Conservation (phyloP, 2,888 invertebrate species). For the Tribolium freemani region DNA sequence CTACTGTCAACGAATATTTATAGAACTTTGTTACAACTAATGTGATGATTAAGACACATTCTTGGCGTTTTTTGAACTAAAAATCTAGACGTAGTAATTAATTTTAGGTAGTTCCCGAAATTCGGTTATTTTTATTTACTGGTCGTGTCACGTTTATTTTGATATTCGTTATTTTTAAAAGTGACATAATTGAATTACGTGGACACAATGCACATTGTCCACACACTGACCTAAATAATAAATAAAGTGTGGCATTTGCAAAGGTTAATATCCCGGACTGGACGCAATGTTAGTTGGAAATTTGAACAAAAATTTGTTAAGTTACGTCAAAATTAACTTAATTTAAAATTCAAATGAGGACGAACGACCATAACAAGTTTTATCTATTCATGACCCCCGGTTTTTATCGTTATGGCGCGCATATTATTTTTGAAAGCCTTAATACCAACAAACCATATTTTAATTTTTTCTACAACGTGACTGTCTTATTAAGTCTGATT, state of each 20-base stretch:
- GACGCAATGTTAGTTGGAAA: no score
- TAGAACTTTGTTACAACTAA: constrained; percentile 36
- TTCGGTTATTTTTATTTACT: constrained; percentile 28
- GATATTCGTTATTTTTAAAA: not conserved
- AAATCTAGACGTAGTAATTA: constrained; percentile 2
- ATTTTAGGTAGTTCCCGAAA: constrained; percentile 23
- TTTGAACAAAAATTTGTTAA: not conserved
- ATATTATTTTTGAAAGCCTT: not conserved
- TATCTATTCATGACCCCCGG: constrained; percentile 12
- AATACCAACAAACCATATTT: not conserved
- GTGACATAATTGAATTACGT: constrained; percentile 12
- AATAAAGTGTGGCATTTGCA: constrained; percentile 1
- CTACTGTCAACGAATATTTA: constrained; percentile 45
- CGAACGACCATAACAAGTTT: not conserved
- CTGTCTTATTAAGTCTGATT: constrained; percentile 9
- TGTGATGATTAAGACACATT: constrained; percentile 9
- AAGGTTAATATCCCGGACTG: not conserved
- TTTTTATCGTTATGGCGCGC: constrained; percentile 1
- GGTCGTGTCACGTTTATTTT: constrained; percentile 17
- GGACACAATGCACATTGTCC: constrained; percentile 3
- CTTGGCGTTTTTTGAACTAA: not conserved
- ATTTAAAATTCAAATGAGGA: constrained; percentile 2
- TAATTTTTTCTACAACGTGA: constrained; percentile 9
- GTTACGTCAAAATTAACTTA: not conserved
- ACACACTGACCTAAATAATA: constrained; percentile 9